Base-by-base conservation (phyloP, 2,888 invertebrate species). In the Sinelater perroti region DNA sequence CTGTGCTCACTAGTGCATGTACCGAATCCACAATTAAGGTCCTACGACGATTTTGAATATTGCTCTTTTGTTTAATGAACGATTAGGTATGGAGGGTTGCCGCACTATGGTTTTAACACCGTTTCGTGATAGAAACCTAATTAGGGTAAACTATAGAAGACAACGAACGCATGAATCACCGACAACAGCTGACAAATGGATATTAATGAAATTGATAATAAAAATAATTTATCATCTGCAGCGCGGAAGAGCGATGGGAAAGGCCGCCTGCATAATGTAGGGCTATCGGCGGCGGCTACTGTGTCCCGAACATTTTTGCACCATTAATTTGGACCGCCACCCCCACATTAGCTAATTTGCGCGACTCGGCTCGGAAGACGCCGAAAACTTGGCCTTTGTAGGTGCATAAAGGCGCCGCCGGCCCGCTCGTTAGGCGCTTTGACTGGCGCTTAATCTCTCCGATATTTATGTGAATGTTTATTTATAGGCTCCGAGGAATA, bases 191-290 rank as follows among this genome's bases (percentile, higher is more conserved):
- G 72, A 67, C 69, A 68, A 75, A 76, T 75, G 75, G 68, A 74
- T 75, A 76, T 75, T 76, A 74, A 76, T 76, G 72, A 70, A 74
- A 71, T 72, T 66, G 67, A 65, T 64, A 63, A 70, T 68, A 69
- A 70, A 71, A 72, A 68, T 70, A 69, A 74, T 75, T 70, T 66
- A 74, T 76, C 75, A 74, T 67, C 8, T 33, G 50, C 67, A 66
- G 65, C 58, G 18, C 40, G n/a, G 68, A 64, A 69, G 67, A 67
- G 58, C 69, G 70, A 72, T 70, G 69, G 67, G 70, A 71, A 65
- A 62, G 57, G 54, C 63, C 56, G 60, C 46, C 64, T 62, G 61
- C 55, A 55, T 64, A 62, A 62, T 60, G 57, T 50, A 54, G 56
- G 63, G 56, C 53, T 60, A 49, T 56, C 56, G 36, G n/a, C n/a